Conservation (phyloP, 2,888 invertebrate genomes). For the Tenthredo livida region DNA sequence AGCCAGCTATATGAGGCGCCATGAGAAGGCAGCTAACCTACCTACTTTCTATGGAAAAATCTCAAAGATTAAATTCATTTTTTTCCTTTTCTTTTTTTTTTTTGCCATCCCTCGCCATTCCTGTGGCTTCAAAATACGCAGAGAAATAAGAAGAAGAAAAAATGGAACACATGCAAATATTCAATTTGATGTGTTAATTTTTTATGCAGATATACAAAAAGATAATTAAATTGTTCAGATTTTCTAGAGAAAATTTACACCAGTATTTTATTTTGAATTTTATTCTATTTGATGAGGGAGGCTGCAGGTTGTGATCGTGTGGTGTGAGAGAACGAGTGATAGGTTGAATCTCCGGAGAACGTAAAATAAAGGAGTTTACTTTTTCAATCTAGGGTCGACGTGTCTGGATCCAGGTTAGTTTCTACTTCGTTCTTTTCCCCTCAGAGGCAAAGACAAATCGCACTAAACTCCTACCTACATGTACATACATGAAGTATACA, state of each 20-base stretch:
- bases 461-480: background rate
- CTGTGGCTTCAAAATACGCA: background rate
- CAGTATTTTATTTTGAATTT: background rate
- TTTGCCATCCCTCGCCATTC: background rate
- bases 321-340: background rate
- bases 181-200: no score
- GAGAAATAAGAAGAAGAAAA: background rate
- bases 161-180: no score
- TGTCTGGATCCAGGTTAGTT: background rate
- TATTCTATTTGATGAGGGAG: background rate
- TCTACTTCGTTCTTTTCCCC: background rate
- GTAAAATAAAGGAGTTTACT: constrained; percentile 42
- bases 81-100: background rate
- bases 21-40: constrained; percentile 20
- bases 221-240: no score
- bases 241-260: no score
- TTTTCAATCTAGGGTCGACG: constrained; percentile 32
- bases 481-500: background rate
- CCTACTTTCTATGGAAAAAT: constrained; percentile 38
- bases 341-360: constrained; percentile 39
- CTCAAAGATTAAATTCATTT: constrained; percentile 30
- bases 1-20: constrained; percentile 5
- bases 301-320: background rate
- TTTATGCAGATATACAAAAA: no score
- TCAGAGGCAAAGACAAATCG: constrained; percentile 26